Evolutionary conservation across 1,140 invertebrate species (phyloP), one percentile per base, ranked within the genome.

Genomic region (Paraescarpia echinospica): DNA sequence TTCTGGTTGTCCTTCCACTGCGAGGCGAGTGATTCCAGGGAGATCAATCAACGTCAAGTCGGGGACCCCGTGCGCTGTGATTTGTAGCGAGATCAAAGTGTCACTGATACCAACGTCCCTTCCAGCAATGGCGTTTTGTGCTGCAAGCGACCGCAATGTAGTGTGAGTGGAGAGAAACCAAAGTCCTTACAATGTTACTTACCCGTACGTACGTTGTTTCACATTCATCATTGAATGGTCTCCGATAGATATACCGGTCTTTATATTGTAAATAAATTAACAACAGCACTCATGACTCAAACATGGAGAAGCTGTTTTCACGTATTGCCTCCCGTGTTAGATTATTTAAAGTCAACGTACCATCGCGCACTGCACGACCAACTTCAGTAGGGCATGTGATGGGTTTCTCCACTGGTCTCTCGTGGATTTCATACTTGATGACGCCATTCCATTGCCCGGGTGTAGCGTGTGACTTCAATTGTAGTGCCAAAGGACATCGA

Each of bases 11-110:
- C 96, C 96, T 6, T 96, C 96, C 5, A 96, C 96, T 1, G 96
- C 94, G 27, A 96, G 96, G 93, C 96, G 96, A 27, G 96, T 96
- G 95, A 96, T 96, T 35, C 96, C 96, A 12, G 96, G 96, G 92
- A 96, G 94, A 93, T 96, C 96, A 94, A 96, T 96, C 94, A 94
- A 92, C 8, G 96, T 96, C 93, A 96, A 94, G 94, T 96, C 96
- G 35, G 96, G 93, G 99, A 98, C 98, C 14, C 35, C 34, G 34
- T 34, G n/a, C n/a, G 90, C 1, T 22, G 34, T 35, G 35, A 90
- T 90, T 33, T 41, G 34, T 12, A 90, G 90, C 34, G 34, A 35
- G 90, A 90, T 90, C 34, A 41, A 41, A 6, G 90, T 35, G 90
- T 34, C 35, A 31, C 34, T 35, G 35, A 90, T 90, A 41, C 90